phyloP scores from a whole-genome alignment of 2,797 vertebrate species.

The Sebastes itinus region DNA sequence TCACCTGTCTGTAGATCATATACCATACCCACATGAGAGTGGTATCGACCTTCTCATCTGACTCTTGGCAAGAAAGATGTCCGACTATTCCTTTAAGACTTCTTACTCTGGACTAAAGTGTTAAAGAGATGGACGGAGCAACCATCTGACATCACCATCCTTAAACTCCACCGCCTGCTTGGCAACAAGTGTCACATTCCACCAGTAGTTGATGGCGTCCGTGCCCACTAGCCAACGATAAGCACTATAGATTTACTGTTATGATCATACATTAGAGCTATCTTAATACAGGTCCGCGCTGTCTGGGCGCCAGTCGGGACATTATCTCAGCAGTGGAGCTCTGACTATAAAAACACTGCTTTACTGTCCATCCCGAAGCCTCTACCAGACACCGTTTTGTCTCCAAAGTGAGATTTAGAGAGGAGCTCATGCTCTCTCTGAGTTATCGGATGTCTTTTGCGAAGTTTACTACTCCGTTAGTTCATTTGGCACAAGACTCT shows the following conservation, averaged over 20 bases:
- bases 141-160: neutral
- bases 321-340: conserved; percentile 47
- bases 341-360: conserved; percentile 58
- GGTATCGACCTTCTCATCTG: neutral
- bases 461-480: conserved; percentile 76
- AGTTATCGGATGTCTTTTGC: conserved; percentile 70
- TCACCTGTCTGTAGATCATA: neutral
- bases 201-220: conserved; percentile 2
- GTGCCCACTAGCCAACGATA: neutral
- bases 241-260: conserved; percentile 34
- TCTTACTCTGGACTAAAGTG: neutral
- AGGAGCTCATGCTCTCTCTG: conserved; percentile 39
- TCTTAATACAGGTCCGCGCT: conserved; percentile 25
- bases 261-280: conserved; percentile 35
- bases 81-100: neutral
- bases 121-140: neutral
- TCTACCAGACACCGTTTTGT: conserved; percentile 46
- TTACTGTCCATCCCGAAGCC: conserved; percentile 52
- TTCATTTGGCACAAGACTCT: conserved; percentile 68
- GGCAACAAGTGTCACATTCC: conserved; percentile 31
- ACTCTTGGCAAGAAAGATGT: neutral
- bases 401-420: conserved; percentile 62
- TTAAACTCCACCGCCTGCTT: neutral
- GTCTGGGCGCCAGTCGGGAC: conserved; percentile 36
- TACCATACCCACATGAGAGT: neutral